Conservation (phyloP, 2,797 vertebrate genomes). For the Semaprochilodus insignis region DNA sequence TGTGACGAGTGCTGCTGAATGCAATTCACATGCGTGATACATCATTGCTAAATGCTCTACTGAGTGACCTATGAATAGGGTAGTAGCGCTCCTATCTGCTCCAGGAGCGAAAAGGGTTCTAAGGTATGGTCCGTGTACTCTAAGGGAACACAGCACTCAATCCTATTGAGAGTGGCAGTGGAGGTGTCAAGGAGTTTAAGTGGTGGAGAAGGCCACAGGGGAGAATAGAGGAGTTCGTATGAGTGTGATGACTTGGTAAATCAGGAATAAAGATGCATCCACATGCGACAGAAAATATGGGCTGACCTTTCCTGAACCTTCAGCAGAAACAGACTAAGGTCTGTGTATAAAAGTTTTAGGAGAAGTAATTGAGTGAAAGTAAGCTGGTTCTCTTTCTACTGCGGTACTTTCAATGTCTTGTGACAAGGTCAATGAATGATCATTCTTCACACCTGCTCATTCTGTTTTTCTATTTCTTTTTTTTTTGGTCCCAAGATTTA, state of each 20-base stretch:
- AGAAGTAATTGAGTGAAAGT: background rate
- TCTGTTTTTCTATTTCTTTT: background rate
- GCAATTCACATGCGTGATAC: background rate
- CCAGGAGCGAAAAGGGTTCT: background rate
- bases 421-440: background rate
- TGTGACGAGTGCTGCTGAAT: background rate
- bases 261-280: background rate
- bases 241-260: background rate
- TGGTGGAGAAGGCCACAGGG: background rate
- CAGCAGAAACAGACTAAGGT: background rate
- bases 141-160: background rate
- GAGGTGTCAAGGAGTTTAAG: conserved; percentile 12
- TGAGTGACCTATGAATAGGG: background rate
- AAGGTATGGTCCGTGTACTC: background rate
- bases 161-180: conserved; percentile 2
- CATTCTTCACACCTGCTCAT: background rate
- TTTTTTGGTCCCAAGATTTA: background rate
- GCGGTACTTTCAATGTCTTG: background rate
- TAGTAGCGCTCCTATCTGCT: background rate
- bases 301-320: background rate
- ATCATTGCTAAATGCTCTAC: background rate
- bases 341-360: background rate
- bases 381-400: background rate
- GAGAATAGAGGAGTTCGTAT: background rate
- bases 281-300: background rate